phyloP scores from a whole-genome alignment of 2,797 vertebrate species.

The Mormyrops boulengeri region DNA sequence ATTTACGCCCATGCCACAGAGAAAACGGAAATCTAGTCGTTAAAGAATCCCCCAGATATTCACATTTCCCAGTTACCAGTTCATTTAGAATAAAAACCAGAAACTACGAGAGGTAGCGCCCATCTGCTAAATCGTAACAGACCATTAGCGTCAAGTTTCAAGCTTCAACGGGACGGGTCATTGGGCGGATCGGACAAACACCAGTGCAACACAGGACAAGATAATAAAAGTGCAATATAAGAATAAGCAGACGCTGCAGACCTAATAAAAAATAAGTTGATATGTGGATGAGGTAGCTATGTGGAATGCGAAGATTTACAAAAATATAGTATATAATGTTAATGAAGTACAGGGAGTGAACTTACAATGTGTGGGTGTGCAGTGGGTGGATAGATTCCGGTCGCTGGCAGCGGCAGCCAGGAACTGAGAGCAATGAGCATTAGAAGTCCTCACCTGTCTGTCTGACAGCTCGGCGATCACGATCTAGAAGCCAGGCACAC shows the following conservation, averaged over 20 bases:
- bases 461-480: conserved; percentile 52
- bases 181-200: neutral
- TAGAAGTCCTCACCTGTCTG: conserved; percentile 55
- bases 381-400: neutral
- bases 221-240: neutral
- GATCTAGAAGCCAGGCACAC: conserved; percentile 52
- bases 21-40: neutral
- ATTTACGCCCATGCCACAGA: neutral
- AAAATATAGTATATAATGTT: neutral
- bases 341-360: neutral
- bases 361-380: neutral
- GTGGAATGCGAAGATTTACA: neutral
- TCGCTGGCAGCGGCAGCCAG: neutral
- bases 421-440: neutral
- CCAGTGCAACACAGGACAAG: neutral
- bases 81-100: neutral
- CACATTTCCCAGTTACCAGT: neutral
- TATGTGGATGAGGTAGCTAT: neutral
- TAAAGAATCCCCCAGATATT: neutral
- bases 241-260: neutral
- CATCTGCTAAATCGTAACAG: neutral
- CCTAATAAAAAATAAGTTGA: neutral
- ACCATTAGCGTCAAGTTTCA: neutral
- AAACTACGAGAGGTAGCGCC: neutral
- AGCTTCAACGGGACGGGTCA: neutral